Percentiles rank a stretch among this genome's conserved stretches.
These are phyloP conservation scores for Magallana ariakensis DNA, from an alignment of 1,140 invertebrate species.

Conservation along the genomic window DNA sequence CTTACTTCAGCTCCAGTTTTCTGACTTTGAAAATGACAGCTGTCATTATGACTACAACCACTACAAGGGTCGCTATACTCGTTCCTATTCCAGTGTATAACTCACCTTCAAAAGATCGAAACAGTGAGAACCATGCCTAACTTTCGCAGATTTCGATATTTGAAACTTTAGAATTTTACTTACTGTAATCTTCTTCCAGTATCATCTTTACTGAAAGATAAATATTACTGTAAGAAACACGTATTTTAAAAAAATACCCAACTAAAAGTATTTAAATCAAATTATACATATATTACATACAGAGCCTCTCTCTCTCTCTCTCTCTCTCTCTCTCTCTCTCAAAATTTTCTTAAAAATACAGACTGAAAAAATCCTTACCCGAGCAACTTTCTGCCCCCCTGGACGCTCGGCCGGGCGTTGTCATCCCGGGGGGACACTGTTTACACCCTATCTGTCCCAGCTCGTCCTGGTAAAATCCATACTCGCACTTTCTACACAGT, in stretches of 20 bases:
- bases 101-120: neutral
- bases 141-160: too few relatives aligned
- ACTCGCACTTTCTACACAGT: constrained; percentile 24
- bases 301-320: too few relatives aligned
- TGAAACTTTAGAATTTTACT: neutral
- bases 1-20: constrained; percentile 2
- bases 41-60: neutral
- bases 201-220: neutral
- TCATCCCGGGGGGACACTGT: neutral
- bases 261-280: too few relatives aligned
- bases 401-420: constrained; percentile 9
- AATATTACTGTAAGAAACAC: neutral
- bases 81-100: constrained; percentile 1
- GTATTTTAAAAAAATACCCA: too few relatives aligned
- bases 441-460: constrained; percentile 34
- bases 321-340: too few relatives aligned
- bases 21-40: neutral
- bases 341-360: too few relatives aligned
- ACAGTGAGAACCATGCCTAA: too few relatives aligned
- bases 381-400: neutral
- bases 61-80: neutral
- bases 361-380: neutral
- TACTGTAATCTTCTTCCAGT: neutral
- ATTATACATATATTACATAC: too few relatives aligned
- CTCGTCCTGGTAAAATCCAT: constrained; percentile 7